Evolutionary conservation across 37 sponge, comb jelly and placozoan genomes (phyloP).

Genomic region (Spongia lamella): DNA sequence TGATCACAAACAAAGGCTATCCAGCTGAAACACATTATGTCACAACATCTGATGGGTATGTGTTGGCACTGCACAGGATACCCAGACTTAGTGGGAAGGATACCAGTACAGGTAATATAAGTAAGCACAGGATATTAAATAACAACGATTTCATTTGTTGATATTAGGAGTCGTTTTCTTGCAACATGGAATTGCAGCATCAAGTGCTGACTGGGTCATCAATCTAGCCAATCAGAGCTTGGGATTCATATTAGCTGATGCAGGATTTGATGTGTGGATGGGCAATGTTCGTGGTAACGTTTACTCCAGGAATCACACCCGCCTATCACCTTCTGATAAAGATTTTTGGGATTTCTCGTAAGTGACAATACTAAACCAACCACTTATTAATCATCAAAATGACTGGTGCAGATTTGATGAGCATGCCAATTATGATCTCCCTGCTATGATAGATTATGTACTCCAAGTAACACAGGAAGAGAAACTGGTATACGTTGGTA

Average conservation of each 20-base stretch:
- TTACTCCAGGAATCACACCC: constrained; percentile 86
- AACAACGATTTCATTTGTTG: too few species aligned
- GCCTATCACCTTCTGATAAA: constrained; percentile 52
- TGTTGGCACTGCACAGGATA: constrained; percentile 86
- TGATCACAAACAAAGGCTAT: constrained; percentile 86
- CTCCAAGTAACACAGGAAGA: constrained; percentile 50
- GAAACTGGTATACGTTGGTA: constrained; percentile 82
- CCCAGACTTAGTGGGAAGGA: constrained; percentile 34
- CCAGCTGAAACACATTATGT: constrained; percentile 83
- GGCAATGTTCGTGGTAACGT: constrained; percentile 95
- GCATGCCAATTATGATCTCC: constrained; percentile 78
- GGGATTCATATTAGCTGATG: constrained; percentile 86
- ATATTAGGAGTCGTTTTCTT: constrained; percentile 65
- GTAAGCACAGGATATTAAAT: too few species aligned
- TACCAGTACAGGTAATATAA: too few species aligned
- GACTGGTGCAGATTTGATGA: constrained; percentile 72
- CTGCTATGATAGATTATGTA: constrained; percentile 83
- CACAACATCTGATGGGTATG: constrained; percentile 84
- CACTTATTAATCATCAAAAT: neutral
- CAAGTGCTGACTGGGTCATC: constrained; percentile 84
- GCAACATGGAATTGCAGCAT: constrained; percentile 88
- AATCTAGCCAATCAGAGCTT: constrained; percentile 82
- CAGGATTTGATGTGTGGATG: constrained; percentile 97
- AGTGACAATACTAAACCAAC: neutral
- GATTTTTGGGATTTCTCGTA: constrained; percentile 83